Conservation (phyloP, 2,113 vertebrate species). For the Sisor rabdophorus region DNA sequence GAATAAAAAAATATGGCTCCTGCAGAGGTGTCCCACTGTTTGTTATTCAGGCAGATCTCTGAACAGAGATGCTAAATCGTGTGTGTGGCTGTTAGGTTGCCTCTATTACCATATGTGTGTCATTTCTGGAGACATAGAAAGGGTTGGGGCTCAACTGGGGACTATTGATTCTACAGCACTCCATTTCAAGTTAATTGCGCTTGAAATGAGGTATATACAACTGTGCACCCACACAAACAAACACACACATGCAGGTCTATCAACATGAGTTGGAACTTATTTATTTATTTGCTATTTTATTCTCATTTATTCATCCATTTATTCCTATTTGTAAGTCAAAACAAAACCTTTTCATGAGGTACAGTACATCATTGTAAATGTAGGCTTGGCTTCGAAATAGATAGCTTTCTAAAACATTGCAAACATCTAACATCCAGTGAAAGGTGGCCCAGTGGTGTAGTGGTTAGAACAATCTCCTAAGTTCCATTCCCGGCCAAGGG, state of each 20-base stretch:
- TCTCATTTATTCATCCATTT: not conserved
- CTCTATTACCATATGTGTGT: slow-evolving; percentile 78
- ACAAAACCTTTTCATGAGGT: not conserved
- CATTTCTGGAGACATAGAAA: slow-evolving; percentile 73
- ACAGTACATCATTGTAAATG: not conserved
- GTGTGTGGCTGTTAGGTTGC: slow-evolving; percentile 73
- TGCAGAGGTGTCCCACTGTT: slow-evolving; percentile 65
- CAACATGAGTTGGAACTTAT: slow-evolving; percentile 64
- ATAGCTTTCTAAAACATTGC: not conserved
- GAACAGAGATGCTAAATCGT: slow-evolving; percentile 74
- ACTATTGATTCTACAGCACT: slow-evolving; percentile 79
- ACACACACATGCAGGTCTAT: slow-evolving; percentile 64
- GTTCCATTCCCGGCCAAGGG: no score
- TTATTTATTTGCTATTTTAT: slow-evolving; percentile 65
- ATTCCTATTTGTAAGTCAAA: not conserved
- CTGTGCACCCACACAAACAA: slow-evolving; percentile 16
- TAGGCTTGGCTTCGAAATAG: not conserved
- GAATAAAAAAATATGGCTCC: slow-evolving; percentile 68
- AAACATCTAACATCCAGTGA: not conserved
- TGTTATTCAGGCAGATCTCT: slow-evolving; percentile 68
- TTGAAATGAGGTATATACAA: slow-evolving; percentile 75
- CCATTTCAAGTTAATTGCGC: slow-evolving; percentile 83
- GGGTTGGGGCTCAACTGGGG: slow-evolving; percentile 74
- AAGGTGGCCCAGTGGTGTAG: no score
- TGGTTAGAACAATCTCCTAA: no score